Conservation (phyloP, 2,113 vertebrate genomes). For the Heterocephalus glaber region DNA sequence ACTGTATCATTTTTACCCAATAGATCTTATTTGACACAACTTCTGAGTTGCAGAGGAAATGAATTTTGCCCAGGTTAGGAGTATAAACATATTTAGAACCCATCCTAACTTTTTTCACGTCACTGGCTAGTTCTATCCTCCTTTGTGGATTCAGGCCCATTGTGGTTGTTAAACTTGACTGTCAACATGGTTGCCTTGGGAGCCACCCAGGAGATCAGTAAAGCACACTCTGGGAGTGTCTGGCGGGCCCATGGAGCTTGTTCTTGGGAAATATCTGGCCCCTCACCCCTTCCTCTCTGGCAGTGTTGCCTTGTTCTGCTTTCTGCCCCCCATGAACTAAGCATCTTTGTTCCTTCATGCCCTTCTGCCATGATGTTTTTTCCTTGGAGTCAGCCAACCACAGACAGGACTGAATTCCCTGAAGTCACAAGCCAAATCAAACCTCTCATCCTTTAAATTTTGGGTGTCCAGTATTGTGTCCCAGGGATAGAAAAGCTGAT, state of each 20-base stretch:
- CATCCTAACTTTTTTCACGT: not conserved
- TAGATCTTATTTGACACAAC: not conserved
- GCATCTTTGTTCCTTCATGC: not conserved
- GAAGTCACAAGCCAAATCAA: not conserved
- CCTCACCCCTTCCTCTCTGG: not conserved
- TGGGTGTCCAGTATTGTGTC: not conserved
- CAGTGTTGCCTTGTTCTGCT: not conserved
- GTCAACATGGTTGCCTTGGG: not conserved
- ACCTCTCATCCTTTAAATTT: not conserved
- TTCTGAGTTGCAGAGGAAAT: slow-evolving; percentile 11
- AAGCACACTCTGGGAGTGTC: not conserved
- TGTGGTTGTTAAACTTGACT: not conserved
- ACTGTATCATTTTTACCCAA: slow-evolving; percentile 14
- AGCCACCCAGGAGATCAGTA: not conserved
- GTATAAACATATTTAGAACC: not conserved
- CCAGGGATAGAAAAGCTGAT: not conserved
- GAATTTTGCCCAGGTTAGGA: not conserved
- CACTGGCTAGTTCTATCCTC: not conserved
- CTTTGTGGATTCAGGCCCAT: not conserved
- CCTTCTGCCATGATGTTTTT: not conserved
- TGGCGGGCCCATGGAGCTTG: not conserved
- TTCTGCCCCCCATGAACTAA: not conserved
- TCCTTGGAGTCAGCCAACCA: not conserved
- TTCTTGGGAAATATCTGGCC: not conserved
- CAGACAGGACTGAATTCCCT: not conserved